Conservation (phyloP, 2,888 invertebrate genomes). For the Dryadula phaetusa region DNA sequence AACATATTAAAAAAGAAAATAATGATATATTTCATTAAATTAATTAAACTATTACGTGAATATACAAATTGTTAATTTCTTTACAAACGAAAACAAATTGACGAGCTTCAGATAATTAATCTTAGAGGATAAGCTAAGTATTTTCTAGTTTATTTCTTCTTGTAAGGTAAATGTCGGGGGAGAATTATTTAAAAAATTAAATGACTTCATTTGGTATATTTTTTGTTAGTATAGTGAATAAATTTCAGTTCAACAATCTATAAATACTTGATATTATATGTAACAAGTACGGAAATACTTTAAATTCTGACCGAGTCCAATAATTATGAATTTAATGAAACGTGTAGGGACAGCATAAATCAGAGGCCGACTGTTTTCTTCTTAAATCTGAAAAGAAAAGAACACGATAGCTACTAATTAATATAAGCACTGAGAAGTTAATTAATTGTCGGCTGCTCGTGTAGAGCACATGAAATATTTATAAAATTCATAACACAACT, state of each 20-base stretch:
- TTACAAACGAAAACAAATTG: no score
- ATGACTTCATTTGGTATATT: neutral
- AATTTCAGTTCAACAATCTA: neutral
- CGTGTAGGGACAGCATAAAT: conserved; percentile 29
- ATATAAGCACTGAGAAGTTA: conserved; percentile 78
- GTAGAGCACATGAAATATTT: conserved; percentile 79
- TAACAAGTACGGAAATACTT: neutral
- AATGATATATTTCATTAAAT: no score
- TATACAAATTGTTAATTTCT: no score
- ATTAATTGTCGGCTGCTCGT: conserved; percentile 78
- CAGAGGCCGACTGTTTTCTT: conserved; percentile 49
- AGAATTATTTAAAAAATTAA: neutral
- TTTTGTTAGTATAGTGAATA: neutral
- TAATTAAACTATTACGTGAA: no score
- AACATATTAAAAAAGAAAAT: no score
- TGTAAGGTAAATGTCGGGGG: no score
- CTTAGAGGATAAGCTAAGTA: no score
- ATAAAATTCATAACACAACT: conserved; percentile 82
- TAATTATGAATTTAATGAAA: conserved; percentile 9
- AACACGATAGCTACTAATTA: conserved; percentile 76
- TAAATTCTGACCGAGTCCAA: neutral
- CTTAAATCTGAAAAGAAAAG: conserved; percentile 72
- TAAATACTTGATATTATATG: neutral
- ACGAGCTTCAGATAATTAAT: no score
- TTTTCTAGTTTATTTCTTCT: no score